Conservation (phyloP, 1,140 invertebrate species). For the Eriocheir sinensis region DNA sequence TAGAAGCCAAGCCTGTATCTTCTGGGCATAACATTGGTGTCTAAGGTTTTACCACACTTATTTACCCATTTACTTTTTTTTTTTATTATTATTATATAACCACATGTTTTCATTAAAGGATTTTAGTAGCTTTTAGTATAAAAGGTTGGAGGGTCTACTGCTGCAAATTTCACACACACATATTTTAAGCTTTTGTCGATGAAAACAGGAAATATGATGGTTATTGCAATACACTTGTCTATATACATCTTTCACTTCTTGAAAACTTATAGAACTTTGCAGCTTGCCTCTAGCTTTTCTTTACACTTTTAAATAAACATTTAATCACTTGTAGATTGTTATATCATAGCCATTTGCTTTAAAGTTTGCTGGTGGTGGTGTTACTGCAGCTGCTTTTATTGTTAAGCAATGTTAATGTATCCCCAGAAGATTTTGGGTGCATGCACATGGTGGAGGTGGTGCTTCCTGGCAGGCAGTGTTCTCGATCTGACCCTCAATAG, state of each 20-base stretch:
- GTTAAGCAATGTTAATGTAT: not conserved
- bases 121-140: no score
- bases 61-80: no score
- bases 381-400: not conserved
- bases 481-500: not conserved
- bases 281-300: not conserved
- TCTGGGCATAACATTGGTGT: no score
- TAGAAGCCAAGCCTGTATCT: not conserved
- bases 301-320: not conserved
- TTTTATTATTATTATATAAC: no score
- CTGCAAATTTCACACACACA: no score
- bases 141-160: no score
- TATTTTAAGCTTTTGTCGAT: no score
- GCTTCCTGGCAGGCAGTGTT: not conserved
- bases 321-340: not conserved
- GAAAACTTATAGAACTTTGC: not conserved
- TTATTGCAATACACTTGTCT: not conserved
- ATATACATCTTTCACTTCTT: not conserved
- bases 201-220: not conserved
- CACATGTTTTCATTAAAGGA: no score
- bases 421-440: not conserved
- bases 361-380: not conserved
- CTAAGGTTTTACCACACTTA: no score
- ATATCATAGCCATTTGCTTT: not conserved
- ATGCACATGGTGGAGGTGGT: conserved; percentile 31